Evolutionary conservation across 2,797 vertebrate species (phyloP).

Genomic region (Gastrophryne carolinensis): DNA sequence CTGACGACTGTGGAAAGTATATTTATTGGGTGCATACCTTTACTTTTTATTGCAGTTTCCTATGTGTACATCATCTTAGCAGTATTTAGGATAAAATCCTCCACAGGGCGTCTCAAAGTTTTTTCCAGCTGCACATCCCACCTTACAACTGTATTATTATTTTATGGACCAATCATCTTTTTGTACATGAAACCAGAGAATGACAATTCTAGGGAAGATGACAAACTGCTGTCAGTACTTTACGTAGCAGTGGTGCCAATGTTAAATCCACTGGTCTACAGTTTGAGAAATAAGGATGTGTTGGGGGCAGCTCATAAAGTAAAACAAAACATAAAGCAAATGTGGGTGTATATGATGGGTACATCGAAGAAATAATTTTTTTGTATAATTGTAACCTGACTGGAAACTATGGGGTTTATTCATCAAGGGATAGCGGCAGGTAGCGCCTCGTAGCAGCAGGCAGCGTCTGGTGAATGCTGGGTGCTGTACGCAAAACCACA

Average conservation of each 20-base stretch:
- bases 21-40: neutral
- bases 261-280: neutral
- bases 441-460: too few relatives aligned
- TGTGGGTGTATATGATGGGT: too few relatives aligned
- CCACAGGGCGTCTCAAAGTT: constrained; percentile 32
- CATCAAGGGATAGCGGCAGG: too few relatives aligned
- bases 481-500: too few relatives aligned
- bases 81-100: constrained; percentile 53
- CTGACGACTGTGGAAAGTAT: neutral
- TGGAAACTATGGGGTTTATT: too few relatives aligned
- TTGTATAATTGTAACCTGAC: too few relatives aligned
- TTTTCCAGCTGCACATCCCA: constrained; percentile 54
- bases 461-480: too few relatives aligned
- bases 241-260: neutral
- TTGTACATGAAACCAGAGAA: neutral
- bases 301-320: neutral
- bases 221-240: neutral
- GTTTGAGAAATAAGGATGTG: neutral
- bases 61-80: constrained; percentile 25
- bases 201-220: neutral
- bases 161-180: neutral
- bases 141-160: neutral
- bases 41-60: neutral
- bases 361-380: too few relatives aligned
- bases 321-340: too few relatives aligned